Base-by-base conservation (phyloP, 2,888 invertebrate genomes). In the Himalopsyche tibetana region DNA sequence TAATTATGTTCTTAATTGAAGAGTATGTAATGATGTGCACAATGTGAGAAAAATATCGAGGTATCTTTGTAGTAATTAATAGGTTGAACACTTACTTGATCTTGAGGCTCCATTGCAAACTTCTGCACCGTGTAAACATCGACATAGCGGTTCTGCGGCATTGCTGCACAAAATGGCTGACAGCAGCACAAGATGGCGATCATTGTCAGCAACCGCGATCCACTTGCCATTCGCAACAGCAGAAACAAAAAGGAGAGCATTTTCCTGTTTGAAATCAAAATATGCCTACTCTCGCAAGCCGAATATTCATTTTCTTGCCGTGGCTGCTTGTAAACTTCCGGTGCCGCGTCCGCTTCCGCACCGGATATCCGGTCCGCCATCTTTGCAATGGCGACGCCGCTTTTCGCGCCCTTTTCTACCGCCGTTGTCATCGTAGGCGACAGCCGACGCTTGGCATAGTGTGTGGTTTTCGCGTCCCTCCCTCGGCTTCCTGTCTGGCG, bases 21-120 rank as follows among this genome's bases (percentile, higher is more conserved):
- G 28, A 28, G 28, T 28, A 28, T 28, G 28, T 28, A 28, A 28
- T 2, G 28, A 28, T 28, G 28, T 28, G 1, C 28, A 28, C 28
- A 2, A 15, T 15, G 4, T 15, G 51, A 51, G 3, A 15, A 15
- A 4, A 51, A 51, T 51, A 51, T 51, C 15, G 15, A 51, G 51
- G 15, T 15, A 51, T 15, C 12, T 51, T 4, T 1, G 12, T 4
- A 51, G 15, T 51, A 51, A 51, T 51, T 51, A 51, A 15, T 51
- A 51, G 0, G 1, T 15, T 15, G 12, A 51, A 1, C 15, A 86
- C 87, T 87, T 89, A 92, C 92, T 92, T 93, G 95, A 94, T 98
- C 97, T 91, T 96, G 96, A 3, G 99, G 99, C 91, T 98, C 97
- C 94, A 97, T 96, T 51, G 97, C 96, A 91, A 99, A 98, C 91